Conservation (phyloP, 2,888 invertebrate species). For the Leucoma salicis region DNA sequence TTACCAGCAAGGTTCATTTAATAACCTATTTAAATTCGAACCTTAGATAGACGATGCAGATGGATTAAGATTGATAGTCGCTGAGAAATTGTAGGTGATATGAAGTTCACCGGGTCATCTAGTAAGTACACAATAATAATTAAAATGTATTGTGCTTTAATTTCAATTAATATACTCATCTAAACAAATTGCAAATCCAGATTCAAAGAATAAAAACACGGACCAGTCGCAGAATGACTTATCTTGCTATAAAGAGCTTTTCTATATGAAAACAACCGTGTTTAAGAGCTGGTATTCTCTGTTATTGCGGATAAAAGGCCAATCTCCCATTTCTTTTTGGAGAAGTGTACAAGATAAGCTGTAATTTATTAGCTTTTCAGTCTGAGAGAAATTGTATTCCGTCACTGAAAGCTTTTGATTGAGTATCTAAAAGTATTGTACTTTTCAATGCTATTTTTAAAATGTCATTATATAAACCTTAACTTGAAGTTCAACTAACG, state of each 20-base stretch:
- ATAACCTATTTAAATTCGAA: too few relatives aligned
- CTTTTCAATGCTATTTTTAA: background rate
- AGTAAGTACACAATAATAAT: too few relatives aligned
- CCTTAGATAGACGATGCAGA: too few relatives aligned
- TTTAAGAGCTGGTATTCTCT: conserved; percentile 21
- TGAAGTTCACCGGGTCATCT: too few relatives aligned
- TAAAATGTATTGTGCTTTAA: too few relatives aligned
- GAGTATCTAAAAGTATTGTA: conserved; percentile 1
- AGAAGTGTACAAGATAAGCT: conserved; percentile 45
- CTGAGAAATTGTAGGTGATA: too few relatives aligned
- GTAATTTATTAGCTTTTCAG: conserved; percentile 40
- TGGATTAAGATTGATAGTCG: too few relatives aligned
- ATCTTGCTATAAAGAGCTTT: background rate
- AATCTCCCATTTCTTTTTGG: conserved; percentile 42
- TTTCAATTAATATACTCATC: too few relatives aligned
- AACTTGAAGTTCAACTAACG: too few relatives aligned
- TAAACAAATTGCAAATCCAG: too few relatives aligned
- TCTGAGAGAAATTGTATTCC: conserved; percentile 13
- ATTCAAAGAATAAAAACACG: too few relatives aligned
- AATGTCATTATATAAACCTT: background rate
- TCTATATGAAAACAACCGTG: background rate
- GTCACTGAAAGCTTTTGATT: conserved; percentile 20
- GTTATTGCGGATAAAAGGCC: conserved; percentile 45
- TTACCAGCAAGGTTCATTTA: too few relatives aligned
- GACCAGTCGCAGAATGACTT: background rate